A percentile compares a stretch with the other conserved stretches of the same genome.
phyloP scores from a whole-genome alignment of 2,797 vertebrate genomes.

The Okamejei kenojei region DNA sequence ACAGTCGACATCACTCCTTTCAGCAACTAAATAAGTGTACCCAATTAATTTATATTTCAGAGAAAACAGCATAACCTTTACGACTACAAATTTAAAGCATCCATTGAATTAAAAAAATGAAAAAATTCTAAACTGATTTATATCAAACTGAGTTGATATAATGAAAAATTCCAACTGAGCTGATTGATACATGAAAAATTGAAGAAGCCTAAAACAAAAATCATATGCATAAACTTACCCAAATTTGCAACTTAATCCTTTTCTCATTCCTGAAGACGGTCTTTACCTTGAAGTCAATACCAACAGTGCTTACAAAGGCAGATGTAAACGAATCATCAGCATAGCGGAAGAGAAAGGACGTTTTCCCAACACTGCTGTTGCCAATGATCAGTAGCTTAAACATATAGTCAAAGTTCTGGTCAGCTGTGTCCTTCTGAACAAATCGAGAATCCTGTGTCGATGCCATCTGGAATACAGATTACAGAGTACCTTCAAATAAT shows the following conservation, averaged over 20 bases:
- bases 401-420: constrained; percentile 98
- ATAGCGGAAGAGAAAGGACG: constrained; percentile 91
- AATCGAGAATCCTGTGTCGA: constrained; percentile 79
- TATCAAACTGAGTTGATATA: too few species aligned
- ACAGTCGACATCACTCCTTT: neutral
- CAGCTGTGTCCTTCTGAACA: constrained; percentile 84
- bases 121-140: neutral
- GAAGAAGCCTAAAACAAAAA: neutral
- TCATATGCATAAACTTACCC: constrained; percentile 63
- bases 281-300: constrained; percentile 98
- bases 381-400: constrained; percentile 96
- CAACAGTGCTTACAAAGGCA: constrained; percentile 94
- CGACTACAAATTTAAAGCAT: neutral
- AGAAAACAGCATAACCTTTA: neutral
- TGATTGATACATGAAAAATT: neutral
- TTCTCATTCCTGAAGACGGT: constrained; percentile 97
- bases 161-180: neutral
- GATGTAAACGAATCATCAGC: constrained; percentile 94
- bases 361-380: constrained; percentile 96
- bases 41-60: neutral
- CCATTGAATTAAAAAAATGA: neutral
- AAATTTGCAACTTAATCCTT: constrained; percentile 97
- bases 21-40: neutral
- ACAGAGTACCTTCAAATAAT: constrained; percentile 39
- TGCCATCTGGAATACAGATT: constrained; percentile 73